phyloP scores from a whole-genome alignment of 2,888 invertebrate species.

The Pheosia gnoma region DNA sequence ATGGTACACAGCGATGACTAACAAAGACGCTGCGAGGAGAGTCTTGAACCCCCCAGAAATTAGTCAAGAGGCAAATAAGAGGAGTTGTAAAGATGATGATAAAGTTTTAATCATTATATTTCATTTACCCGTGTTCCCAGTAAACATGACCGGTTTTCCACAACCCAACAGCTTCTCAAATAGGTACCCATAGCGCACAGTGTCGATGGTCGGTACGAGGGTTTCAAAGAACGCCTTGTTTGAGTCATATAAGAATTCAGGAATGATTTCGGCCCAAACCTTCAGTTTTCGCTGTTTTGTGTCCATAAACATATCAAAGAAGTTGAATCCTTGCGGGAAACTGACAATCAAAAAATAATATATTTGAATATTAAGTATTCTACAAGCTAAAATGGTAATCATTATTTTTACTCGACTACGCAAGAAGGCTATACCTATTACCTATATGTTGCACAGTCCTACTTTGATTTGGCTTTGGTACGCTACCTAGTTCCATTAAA shows the following conservation, averaged over 20 bases:
- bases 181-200: conserved; percentile 92
- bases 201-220: conserved; percentile 95
- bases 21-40: too few relatives aligned
- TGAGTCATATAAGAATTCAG: conserved; percentile 88
- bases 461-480: too few relatives aligned
- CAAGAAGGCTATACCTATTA: too few relatives aligned
- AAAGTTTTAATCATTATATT: neutral
- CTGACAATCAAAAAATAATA: conserved; percentile 65
- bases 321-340: conserved; percentile 86
- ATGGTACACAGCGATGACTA: too few relatives aligned
- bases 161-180: conserved; percentile 89
- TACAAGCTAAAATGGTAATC: neutral
- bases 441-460: too few relatives aligned
- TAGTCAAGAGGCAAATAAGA: too few relatives aligned
- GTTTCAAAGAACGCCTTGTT: conserved; percentile 93
- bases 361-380: neutral
- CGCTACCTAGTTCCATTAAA: too few relatives aligned
- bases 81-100: too few relatives aligned
- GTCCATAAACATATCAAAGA: conserved; percentile 92
- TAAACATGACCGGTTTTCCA: conserved; percentile 92
- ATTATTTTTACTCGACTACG: conserved; percentile 4
- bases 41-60: too few relatives aligned
- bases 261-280: conserved; percentile 91
- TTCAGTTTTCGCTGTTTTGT: conserved; percentile 88
- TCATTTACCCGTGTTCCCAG: conserved; percentile 91